These are phyloP conservation scores for Pimpla rufipes DNA, from an alignment of 2,888 invertebrate genomes.

Conservation along the genomic window DNA sequence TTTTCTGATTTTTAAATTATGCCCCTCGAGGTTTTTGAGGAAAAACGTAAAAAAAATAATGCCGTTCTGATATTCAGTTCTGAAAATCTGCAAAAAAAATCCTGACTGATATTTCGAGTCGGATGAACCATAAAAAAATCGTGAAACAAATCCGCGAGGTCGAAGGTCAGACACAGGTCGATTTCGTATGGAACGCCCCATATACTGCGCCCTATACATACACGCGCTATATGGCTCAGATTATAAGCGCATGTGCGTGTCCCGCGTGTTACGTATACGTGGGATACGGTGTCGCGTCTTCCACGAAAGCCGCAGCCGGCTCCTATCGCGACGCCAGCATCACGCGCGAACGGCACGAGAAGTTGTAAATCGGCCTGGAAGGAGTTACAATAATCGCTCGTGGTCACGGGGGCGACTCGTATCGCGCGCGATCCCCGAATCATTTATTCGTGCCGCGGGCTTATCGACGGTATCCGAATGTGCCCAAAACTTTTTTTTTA, in stretches of 20 bases:
- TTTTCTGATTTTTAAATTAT: no score
- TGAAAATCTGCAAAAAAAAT: no score
- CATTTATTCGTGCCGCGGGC: not conserved
- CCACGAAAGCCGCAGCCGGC: not conserved
- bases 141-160: no score
- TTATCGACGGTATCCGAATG: not conserved
- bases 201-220: not conserved
- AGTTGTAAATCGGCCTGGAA: slow-evolving; percentile 1
- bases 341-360: not conserved
- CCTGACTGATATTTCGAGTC: no score
- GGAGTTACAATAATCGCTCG: slow-evolving; percentile 8
- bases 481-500: not conserved
- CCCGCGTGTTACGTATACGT: not conserved
- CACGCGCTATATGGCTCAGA: not conserved
- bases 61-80: no score
- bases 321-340: slow-evolving; percentile 1
- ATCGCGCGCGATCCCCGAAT: not conserved
- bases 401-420: not conserved
- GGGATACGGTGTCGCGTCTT: not conserved
- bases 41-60: no score
- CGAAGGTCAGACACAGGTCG: no score
- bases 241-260: slow-evolving; percentile 26
- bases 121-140: no score
- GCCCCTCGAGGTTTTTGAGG: no score
- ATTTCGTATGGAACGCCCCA: no score